Evolutionary conservation across 2,797 vertebrate species (phyloP).

Genomic region (Manis crassicaudata): DNA sequence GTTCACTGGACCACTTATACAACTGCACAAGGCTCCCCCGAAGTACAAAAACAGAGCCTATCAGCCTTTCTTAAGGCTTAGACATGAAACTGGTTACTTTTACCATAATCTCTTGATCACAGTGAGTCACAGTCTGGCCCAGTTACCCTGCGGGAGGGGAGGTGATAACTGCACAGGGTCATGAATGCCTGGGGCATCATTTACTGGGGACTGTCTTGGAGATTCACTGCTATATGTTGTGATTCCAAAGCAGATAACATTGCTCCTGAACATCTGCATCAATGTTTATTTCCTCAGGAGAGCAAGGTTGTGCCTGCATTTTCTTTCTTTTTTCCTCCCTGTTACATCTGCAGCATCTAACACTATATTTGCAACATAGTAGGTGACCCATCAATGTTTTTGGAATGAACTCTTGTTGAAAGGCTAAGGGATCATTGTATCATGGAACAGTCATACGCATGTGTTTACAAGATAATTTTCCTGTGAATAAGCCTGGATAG

Average conservation of each 20-base stretch:
- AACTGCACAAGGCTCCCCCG: not conserved
- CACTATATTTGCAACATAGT: not conserved
- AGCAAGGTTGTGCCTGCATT: not conserved
- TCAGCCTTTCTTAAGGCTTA: not conserved
- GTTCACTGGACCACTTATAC: not conserved
- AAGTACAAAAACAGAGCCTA: not conserved
- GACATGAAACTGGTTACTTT: not conserved
- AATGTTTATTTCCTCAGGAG: not conserved
- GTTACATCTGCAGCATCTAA: not conserved
- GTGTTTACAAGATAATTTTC: conserved; percentile 4
- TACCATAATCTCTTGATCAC: not conserved
- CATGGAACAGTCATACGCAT: not conserved
- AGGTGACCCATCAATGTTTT: not conserved
- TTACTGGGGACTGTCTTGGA: not conserved
- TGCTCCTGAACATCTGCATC: not conserved
- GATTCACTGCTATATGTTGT: not conserved
- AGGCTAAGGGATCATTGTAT: not conserved
- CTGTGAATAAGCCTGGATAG: not conserved
- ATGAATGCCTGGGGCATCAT: not conserved
- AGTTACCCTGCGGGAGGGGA: accelerated
- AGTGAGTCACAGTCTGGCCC: not conserved
- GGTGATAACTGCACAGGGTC: not conserved
- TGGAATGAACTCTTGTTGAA: not conserved
- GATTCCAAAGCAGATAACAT: not conserved
- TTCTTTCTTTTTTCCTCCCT: not conserved